A percentile compares a stretch with the other conserved stretches of the same genome.
phyloP scores from a whole-genome alignment of 1,140 invertebrate species.

The Phocides pigmalion region DNA sequence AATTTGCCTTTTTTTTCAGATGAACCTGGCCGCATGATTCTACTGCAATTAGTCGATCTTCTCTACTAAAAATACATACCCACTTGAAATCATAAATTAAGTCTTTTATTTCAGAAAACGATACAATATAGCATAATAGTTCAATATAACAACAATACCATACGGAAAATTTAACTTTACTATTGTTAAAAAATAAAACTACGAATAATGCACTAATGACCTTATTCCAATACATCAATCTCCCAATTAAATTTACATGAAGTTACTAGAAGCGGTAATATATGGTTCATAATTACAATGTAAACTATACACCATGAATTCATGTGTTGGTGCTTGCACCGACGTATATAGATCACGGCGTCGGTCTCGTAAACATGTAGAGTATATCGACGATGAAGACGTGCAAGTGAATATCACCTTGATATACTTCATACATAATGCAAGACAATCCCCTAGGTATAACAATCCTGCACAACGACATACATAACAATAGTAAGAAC shows the following conservation, averaged over 20 bases:
- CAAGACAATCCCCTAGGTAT: conserved; percentile 1
- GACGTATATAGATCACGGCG: not conserved
- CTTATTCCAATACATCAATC: conserved; percentile 51
- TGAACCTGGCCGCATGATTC: no score
- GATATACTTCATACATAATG: conserved; percentile 12
- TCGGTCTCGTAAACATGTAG: not conserved
- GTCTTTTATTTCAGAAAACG: conserved; percentile 81
- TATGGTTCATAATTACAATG: conserved; percentile 25
- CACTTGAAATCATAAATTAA: conserved; percentile 70
- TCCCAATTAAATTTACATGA: conserved; percentile 44
- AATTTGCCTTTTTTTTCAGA: no score
- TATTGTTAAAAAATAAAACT: conserved; percentile 59
- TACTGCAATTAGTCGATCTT: no score
- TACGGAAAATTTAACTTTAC: conserved; percentile 66
- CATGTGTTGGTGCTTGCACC: conserved; percentile 7
- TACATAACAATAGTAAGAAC: conserved; percentile 8
- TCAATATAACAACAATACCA: conserved; percentile 78
- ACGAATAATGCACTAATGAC: conserved; percentile 51
- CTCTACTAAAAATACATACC: conserved; percentile 37
- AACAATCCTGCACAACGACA: conserved; percentile 23
- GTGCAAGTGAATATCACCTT: conserved; percentile 5
- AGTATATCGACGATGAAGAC: not conserved
- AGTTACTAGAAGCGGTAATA: conserved; percentile 45
- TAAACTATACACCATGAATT: conserved; percentile 8
- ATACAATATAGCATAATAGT: conserved; percentile 81